Percentiles rank a stretch among this genome's conserved stretches.
Conservation (phyloP, 2,888 invertebrate species). For the Diploptera punctata region DNA sequence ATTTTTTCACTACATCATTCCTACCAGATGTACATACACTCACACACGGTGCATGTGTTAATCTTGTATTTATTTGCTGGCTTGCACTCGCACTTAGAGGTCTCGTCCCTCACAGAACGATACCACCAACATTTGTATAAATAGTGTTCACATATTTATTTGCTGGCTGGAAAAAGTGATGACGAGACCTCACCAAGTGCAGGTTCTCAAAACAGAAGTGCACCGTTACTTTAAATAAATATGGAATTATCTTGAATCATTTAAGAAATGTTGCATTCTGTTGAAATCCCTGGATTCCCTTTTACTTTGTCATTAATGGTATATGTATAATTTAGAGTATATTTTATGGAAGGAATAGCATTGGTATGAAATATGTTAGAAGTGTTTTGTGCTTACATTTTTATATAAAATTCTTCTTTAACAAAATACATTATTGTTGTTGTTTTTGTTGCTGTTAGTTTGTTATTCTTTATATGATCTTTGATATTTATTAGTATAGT, state of each 20-base stretch:
- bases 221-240: neutral
- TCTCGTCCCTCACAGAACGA: neutral
- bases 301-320: too few relatives aligned
- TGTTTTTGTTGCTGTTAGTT: too few relatives aligned
- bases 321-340: too few relatives aligned
- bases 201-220: neutral
- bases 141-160: neutral
- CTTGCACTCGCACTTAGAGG: neutral
- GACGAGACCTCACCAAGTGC: neutral
- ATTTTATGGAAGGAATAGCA: too few relatives aligned
- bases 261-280: too few relatives aligned
- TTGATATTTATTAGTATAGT: too few relatives aligned
- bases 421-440: too few relatives aligned
- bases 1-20: conserved; percentile 17
- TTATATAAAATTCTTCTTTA: too few relatives aligned
- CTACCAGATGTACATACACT: conserved; percentile 1
- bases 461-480: too few relatives aligned
- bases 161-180: neutral
- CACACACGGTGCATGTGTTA: neutral
- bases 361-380: too few relatives aligned
- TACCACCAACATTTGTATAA: neutral
- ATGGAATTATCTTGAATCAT: conserved; percentile 3
- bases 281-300: too few relatives aligned
- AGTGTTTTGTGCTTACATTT: too few relatives aligned
- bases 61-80: neutral